Evolutionary conservation across 37 sponge, comb jelly and placozoan genomes (phyloP), one percentile per base, ranked within the genome.

Genomic region (Bolinopsis microptera): DNA sequence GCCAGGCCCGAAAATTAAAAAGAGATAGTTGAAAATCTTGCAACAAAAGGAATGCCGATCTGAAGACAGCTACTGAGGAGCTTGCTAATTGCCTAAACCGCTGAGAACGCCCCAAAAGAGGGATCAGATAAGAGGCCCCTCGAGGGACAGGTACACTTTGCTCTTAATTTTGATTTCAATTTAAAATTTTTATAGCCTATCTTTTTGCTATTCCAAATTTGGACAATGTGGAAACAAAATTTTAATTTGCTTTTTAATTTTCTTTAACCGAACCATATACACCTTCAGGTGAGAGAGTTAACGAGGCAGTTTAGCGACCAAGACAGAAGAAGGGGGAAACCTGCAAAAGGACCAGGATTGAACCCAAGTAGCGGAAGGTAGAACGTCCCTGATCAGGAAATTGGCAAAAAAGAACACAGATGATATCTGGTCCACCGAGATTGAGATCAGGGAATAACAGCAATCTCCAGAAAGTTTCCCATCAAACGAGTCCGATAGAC

Each of bases 21-120:
- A 35, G 90, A 41, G 90, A 86, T 30, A 26, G 61, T 86, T n/a
- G n/a, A 48, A 86, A 38, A 24, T 86, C 28, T 27, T 86, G 0
- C 90, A 86, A 23, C 90, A 86, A 27, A 86, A 86, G 26, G 90
- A 86, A 27, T 86, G 90, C 39, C n/a, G 90, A 86, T n/a, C 90
- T 86, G 28, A 13, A 86, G 18, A 86, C 90, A 8, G 90, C 90
- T 26, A 86, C 90, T 26, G 90, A 86, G 61, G 90, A 86, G 48
- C 90, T 86, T 0, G 61, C 61, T 38, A n/a, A 39, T 86, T n/a
- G 90, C 90, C 3, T n/a, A n/a, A n/a, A 86, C 90, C 61, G 26
- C 26, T 40, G 90, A 86, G 31, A 86, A 86, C 61, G 34, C 90
- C 5, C n/a, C 90, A 41, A 48, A 86, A 86, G 36, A 28, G 90